Evolutionary conservation across 2,113 vertebrate genomes (phyloP), one percentile per base, ranked within the genome.

Genomic region (Catharus minimus): DNA sequence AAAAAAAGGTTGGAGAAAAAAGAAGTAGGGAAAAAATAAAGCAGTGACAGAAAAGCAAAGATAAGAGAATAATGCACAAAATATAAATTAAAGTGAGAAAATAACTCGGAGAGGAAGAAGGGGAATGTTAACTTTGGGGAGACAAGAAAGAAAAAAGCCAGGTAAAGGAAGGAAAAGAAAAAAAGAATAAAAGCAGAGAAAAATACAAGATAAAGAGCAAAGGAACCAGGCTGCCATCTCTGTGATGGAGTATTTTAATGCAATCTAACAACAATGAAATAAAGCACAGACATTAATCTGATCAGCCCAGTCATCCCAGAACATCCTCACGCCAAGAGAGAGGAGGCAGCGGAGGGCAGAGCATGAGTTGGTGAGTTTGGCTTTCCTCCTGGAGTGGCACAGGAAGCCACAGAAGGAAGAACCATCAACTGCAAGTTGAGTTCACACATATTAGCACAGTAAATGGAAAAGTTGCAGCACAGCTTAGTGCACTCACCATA

Each of bases 401-500:
- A 81, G 57, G 64, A 82, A 85, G 52, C 19, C 46, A 57, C 41
- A 69, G 43, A 65, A 66, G 69, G 72, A 82, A 86, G 28, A 15
- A 90, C 16, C 69, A 28, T 39, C 74, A 33, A 55, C 15, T 68
- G 58, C n/a, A 93, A 93, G 67, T 7, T 28, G 43, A 92, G 58
- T 72, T 95, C 86, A 82, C 83, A 76, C 18, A 1, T 82, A 76
- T 66, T 82, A 92, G 58, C 39, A 82, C 13, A 13, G 55, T 66
- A 89, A 93, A 90, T 85, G 71, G 91, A 92, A 94, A 95, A 89
- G 81, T 13, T 92, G 58, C 66, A 73, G 81, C 62, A 58, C 78
- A 74, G 66, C 66, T 95, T 79, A 92, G 93, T 92, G 90, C 88
- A 87, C 66, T 76, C 93, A 90, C 94, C 92, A 82, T 87, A 92